phyloP scores from a whole-genome alignment of 2,797 vertebrate species.

The Tokudaia tokunoshimensis region DNA sequence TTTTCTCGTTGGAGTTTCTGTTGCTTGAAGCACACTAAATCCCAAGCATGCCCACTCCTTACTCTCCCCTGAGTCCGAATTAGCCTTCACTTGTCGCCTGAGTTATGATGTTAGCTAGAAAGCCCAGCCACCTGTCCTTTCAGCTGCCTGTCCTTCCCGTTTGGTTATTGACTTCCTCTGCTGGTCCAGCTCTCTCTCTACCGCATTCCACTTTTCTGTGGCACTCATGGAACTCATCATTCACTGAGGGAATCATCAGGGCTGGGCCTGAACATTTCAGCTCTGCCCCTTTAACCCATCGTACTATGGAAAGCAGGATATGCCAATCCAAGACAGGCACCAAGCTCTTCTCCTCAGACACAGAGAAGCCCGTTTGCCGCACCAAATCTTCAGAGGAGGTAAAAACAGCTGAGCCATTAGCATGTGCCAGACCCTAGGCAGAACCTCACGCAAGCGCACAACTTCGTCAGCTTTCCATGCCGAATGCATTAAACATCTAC shows the following conservation, averaged over 20 bases:
- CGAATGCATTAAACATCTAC: not conserved
- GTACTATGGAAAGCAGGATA: not conserved
- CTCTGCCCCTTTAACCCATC: not conserved
- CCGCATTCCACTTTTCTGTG: not conserved
- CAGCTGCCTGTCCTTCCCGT: not conserved
- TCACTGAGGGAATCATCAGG: not conserved
- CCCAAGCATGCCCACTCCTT: not conserved
- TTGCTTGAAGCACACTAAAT: not conserved
- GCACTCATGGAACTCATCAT: not conserved
- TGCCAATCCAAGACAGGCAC: not conserved
- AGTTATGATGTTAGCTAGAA: not conserved
- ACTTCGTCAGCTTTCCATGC: not conserved
- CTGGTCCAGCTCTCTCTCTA: not conserved
- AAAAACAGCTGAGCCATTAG: not conserved
- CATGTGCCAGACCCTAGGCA: not conserved
- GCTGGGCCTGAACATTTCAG: not conserved
- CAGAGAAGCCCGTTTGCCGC: not conserved
- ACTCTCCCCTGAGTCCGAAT: not conserved
- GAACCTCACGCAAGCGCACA: not conserved
- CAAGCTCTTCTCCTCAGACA: not conserved
- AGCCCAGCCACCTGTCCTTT: not conserved
- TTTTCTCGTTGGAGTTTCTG: conserved; percentile 3
- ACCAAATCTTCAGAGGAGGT: not conserved
- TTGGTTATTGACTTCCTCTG: not conserved
- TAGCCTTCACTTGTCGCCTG: not conserved